A percentile compares a stretch with the other conserved stretches of the same genome.
phyloP scores from a whole-genome alignment of 1,140 invertebrate genomes.

The Trichogramma pretiosum region DNA sequence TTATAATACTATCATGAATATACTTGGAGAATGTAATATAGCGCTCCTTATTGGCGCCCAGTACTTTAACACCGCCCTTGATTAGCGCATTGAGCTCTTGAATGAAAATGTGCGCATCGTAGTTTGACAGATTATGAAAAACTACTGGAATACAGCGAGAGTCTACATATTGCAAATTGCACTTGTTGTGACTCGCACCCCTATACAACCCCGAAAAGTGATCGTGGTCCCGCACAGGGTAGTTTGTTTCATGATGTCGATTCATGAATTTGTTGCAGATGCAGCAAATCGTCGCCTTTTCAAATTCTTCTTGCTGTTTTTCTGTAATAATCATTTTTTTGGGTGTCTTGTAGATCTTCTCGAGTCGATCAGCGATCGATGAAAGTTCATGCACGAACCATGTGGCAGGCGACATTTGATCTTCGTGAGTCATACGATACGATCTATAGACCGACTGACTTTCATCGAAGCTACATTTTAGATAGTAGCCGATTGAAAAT shows the following conservation, averaged over 20 bases:
- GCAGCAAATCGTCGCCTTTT: neutral
- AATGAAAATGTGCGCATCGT: slow-evolving; percentile 26
- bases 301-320: neutral
- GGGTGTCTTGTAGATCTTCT: neutral
- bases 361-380: neutral
- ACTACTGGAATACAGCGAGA: slow-evolving; percentile 23
- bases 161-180: slow-evolving; percentile 34
- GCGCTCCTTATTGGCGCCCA: slow-evolving; percentile 22
- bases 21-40: slow-evolving; percentile 24
- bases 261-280: too few relatives aligned
- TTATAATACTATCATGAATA: slow-evolving; percentile 10
- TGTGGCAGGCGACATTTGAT: too few relatives aligned
- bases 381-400: neutral
- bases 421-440: too few relatives aligned
- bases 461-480: neutral
- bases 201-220: slow-evolving; percentile 32
- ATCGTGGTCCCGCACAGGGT: slow-evolving; percentile 28
- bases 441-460: too few relatives aligned
- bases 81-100: slow-evolving; percentile 9
- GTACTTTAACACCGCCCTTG: slow-evolving; percentile 7
- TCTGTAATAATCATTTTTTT: neutral
- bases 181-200: slow-evolving; percentile 28
- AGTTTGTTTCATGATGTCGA: too few relatives aligned
- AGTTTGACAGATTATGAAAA: slow-evolving; percentile 34
- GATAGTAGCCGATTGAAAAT: neutral